Conservation (phyloP, 1,140 invertebrate species). For the Pseudomyrmex gracilis region DNA sequence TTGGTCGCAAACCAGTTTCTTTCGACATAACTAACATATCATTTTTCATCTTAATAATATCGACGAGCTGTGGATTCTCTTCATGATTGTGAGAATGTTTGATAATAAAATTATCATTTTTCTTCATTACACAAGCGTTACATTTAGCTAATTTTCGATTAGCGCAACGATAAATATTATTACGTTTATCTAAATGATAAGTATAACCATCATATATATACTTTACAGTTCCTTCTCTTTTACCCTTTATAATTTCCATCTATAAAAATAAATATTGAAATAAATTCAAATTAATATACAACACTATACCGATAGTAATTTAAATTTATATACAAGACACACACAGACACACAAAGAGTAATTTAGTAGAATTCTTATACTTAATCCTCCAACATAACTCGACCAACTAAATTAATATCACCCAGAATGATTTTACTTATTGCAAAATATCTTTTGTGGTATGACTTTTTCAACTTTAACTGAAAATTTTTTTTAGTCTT, state of each 20-base stretch:
- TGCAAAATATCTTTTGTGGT: too few species aligned
- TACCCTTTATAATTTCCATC: conserved; percentile 18
- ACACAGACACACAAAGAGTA: too few species aligned
- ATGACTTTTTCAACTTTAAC: too few species aligned
- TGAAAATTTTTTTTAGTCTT: too few species aligned
- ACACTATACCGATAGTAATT: too few species aligned
- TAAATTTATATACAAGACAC: too few species aligned
- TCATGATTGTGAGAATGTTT: conserved; percentile 11
- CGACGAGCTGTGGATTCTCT: neutral
- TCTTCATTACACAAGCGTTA: neutral
- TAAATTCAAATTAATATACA: too few species aligned
- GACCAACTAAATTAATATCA: too few species aligned
- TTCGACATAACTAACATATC: conserved; percentile 16
- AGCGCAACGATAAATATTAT: conserved; percentile 15
- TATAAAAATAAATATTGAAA: neutral
- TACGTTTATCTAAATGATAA: conserved; percentile 16
- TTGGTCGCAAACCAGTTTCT: conserved; percentile 1
- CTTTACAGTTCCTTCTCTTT: conserved; percentile 16
- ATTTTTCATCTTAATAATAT: conserved; percentile 2
- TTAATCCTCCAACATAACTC: too few species aligned
- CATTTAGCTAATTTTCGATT: conserved; percentile 12
- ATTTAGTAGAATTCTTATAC: too few species aligned
- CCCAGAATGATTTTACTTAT: too few species aligned
- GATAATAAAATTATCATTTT: conserved; percentile 20
- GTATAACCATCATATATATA: conserved; percentile 3